Evolutionary conservation across 1,140 invertebrate species (phyloP).

Genomic region (Teleogryllus occipitalis): DNA sequence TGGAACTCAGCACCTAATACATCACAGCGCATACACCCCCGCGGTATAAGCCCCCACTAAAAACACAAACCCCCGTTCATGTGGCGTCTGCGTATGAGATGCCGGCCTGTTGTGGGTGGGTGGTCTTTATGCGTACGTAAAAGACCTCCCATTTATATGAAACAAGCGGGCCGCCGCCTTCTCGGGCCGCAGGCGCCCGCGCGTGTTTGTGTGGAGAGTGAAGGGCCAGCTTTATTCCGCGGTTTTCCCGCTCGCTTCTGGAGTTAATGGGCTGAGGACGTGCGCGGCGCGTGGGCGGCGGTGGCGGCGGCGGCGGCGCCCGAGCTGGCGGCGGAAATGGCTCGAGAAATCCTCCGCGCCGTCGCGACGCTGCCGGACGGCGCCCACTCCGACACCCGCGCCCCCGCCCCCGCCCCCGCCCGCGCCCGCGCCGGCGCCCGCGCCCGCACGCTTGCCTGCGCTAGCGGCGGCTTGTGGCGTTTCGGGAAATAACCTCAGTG

Average conservation of each 20-base stretch:
- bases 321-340: not conserved
- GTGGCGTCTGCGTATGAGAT: not conserved
- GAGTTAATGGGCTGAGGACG: not conserved
- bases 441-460: too few species aligned
- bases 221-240: not conserved
- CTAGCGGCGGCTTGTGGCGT: too few species aligned
- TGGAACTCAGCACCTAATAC: too few species aligned
- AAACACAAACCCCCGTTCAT: not conserved
- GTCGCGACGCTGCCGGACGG: too few species aligned
- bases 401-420: too few species aligned
- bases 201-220: constrained; percentile 3
- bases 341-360: not conserved
- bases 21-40: too few species aligned
- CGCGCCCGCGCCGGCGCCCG: too few species aligned
- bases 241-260: not conserved
- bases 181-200: too few species aligned
- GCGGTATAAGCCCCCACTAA: too few species aligned
- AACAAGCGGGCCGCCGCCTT: not conserved
- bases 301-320: too few species aligned
- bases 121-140: not conserved
- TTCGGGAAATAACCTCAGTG: too few species aligned
- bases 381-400: too few species aligned
- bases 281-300: not conserved
- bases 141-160: not conserved
- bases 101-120: not conserved